phyloP scores from a whole-genome alignment of 2,888 invertebrate species.

The Phyllotreta cruciferae region DNA sequence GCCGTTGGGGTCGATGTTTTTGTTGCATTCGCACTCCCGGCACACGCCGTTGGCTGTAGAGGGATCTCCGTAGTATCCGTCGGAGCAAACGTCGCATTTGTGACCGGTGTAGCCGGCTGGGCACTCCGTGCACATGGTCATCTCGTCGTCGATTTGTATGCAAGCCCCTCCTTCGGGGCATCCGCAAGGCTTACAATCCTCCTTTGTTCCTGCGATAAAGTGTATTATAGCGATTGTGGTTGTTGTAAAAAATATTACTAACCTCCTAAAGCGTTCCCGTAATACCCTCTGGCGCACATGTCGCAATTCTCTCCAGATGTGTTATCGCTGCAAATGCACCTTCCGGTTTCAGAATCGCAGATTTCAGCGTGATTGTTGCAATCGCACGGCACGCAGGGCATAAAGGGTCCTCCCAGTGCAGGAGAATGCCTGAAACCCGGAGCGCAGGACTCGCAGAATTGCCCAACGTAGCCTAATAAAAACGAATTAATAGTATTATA shows the following conservation, averaged over 20 bases:
- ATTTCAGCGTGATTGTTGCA: slow-evolving; percentile 96
- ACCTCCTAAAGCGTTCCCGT: slow-evolving; percentile 85
- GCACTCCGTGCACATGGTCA: slow-evolving; percentile 93
- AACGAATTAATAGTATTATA: slow-evolving; percentile 5
- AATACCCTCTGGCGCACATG: slow-evolving; percentile 91
- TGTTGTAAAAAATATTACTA: slow-evolving; percentile 9
- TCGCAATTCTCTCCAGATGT: slow-evolving; percentile 96
- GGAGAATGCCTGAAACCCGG: slow-evolving; percentile 94
- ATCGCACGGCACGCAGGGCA: slow-evolving; percentile 93
- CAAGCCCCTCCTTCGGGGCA: slow-evolving; percentile 96
- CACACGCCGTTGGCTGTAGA: slow-evolving; percentile 71
- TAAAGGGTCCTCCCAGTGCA: slow-evolving; percentile 78
- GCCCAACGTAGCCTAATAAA: slow-evolving; percentile 75
- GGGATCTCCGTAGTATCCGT: slow-evolving; percentile 72
- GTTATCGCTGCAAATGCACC: slow-evolving; percentile 95
- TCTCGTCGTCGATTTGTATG: slow-evolving; percentile 84
- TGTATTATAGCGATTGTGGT: slow-evolving; percentile 1
- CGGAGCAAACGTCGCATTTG: slow-evolving; percentile 92
- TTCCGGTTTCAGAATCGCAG: slow-evolving; percentile 94
- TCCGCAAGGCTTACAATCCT: slow-evolving; percentile 92
- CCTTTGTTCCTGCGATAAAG: slow-evolving; percentile 69
- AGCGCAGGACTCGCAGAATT: slow-evolving; percentile 97
- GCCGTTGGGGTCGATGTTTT: slow-evolving; percentile 92
- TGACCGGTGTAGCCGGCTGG: slow-evolving; percentile 91
- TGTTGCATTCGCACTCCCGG: slow-evolving; percentile 88